Evolutionary conservation across 2,888 invertebrate genomes (phyloP).

Genomic region (Drosophila prolongata): DNA sequence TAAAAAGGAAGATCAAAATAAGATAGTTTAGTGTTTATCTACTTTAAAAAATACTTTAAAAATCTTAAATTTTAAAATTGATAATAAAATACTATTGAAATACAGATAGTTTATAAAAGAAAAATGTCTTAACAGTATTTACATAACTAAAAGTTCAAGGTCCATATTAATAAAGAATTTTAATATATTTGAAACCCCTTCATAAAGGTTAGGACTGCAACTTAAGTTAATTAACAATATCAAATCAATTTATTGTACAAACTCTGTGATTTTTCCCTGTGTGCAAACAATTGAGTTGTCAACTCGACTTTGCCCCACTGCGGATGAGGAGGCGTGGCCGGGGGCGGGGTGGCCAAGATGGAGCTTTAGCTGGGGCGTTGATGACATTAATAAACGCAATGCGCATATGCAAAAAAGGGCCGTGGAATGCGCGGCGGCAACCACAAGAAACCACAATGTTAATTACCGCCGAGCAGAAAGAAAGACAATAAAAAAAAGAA

Average conservation of each 20-base stretch:
- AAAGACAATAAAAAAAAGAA: not conserved
- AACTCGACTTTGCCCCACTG: constrained; percentile 48
- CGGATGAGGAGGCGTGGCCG: constrained; percentile 15
- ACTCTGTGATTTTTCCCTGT: constrained; percentile 7
- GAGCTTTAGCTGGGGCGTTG: constrained; percentile 59
- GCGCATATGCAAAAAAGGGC: constrained; percentile 60
- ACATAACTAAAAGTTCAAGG: no score
- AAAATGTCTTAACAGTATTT: no score
- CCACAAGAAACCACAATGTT: constrained; percentile 24
- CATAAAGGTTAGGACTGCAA: no score
- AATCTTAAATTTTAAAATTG: no score
- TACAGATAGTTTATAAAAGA: no score
- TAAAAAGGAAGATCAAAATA: no score
- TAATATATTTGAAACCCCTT: no score
- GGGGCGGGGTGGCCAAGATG: constrained; percentile 16
- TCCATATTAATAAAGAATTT: no score
- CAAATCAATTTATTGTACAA: not conserved
- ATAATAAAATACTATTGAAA: no score
- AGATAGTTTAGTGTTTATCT: no score
- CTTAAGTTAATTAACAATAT: not conserved
- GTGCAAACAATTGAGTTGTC: constrained; percentile 74
- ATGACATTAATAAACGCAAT: constrained; percentile 73
- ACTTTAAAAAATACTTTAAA: no score
- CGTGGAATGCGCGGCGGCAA: constrained; percentile 33
- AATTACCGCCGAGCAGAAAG: constrained; percentile 21